A percentile compares a stretch with the other conserved stretches of the same genome.
These are phyloP conservation scores for Verasper variegatus DNA, from an alignment of 2,113 vertebrate species.

Conservation along the genomic window DNA sequence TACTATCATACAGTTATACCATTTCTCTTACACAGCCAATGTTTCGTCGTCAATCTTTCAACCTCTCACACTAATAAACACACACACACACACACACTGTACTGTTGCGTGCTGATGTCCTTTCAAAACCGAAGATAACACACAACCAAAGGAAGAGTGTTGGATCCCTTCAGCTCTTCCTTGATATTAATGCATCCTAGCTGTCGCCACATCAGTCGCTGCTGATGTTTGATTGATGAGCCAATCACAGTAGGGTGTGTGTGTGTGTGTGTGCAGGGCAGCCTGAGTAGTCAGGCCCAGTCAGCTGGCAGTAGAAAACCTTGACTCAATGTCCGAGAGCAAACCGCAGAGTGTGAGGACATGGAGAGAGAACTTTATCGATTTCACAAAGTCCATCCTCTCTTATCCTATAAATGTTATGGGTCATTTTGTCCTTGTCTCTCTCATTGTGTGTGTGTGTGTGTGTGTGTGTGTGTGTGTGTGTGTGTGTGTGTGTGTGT, in stretches of 20 bases:
- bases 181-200: too few species aligned
- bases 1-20: neutral
- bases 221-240: too few species aligned
- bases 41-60: neutral
- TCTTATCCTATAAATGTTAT: conserved; percentile 47
- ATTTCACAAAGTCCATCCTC: conserved; percentile 34
- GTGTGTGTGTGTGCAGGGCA: neutral
- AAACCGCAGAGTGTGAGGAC: conserved; percentile 33
- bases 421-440: conserved; percentile 21
- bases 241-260: neutral
- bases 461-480: conserved; percentile 21
- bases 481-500: conserved; percentile 20
- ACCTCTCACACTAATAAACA: neutral
- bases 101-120: neutral
- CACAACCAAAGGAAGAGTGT: neutral
- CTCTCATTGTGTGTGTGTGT: conserved; percentile 6
- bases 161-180: too few species aligned
- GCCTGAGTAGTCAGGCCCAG: conserved; percentile 17
- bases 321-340: conserved; percentile 46
- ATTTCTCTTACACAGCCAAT: neutral
- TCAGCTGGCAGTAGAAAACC: conserved; percentile 24
- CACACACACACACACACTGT: neutral
- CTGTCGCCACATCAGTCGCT: too few species aligned
- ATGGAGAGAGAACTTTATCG: conserved; percentile 45
- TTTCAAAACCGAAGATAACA: neutral